A percentile compares a stretch with the other conserved stretches of the same genome.
phyloP scores from a whole-genome alignment of 2,888 invertebrate species.

The Trissolcus japonicus region DNA sequence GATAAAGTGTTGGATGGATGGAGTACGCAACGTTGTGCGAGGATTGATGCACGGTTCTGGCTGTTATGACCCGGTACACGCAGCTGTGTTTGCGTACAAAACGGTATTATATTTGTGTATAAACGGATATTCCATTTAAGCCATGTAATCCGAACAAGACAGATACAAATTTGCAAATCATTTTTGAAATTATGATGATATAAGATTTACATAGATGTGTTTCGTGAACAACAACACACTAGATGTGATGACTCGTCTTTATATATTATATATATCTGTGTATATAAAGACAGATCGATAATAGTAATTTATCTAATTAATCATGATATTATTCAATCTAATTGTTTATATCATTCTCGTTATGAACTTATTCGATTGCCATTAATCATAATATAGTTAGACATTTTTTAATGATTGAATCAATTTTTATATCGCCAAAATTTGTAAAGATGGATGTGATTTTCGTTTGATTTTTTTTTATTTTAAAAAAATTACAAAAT shows the following conservation, averaged over 20 bases:
- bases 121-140: slow-evolving; percentile 12
- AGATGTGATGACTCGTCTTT: slow-evolving; percentile 52
- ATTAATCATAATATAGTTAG: not conserved
- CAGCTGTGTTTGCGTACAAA: slow-evolving; percentile 33
- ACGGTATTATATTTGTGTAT: slow-evolving; percentile 27
- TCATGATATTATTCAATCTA: not conserved
- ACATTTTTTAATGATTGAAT: not conserved
- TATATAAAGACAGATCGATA: slow-evolving; percentile 50
- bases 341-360: slow-evolving; percentile 1
- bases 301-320: not conserved
- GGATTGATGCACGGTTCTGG: slow-evolving; percentile 54
- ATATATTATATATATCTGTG: slow-evolving; percentile 39
- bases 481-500: not conserved
- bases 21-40: slow-evolving; percentile 41
- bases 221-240: slow-evolving; percentile 46
- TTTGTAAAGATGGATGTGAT: not conserved
- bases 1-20: slow-evolving; percentile 28
- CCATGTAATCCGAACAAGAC: slow-evolving; percentile 10
- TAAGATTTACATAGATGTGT: slow-evolving; percentile 56
- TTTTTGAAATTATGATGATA: slow-evolving; percentile 48
- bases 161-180: slow-evolving; percentile 29
- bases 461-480: not conserved
- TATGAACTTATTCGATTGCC: not conserved
- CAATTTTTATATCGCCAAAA: not conserved
- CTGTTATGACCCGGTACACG: slow-evolving; percentile 48